Percentiles rank a stretch among this genome's conserved stretches.
phyloP scores from a whole-genome alignment of 2,113 vertebrate genomes.

The Nymphicus hollandicus region DNA sequence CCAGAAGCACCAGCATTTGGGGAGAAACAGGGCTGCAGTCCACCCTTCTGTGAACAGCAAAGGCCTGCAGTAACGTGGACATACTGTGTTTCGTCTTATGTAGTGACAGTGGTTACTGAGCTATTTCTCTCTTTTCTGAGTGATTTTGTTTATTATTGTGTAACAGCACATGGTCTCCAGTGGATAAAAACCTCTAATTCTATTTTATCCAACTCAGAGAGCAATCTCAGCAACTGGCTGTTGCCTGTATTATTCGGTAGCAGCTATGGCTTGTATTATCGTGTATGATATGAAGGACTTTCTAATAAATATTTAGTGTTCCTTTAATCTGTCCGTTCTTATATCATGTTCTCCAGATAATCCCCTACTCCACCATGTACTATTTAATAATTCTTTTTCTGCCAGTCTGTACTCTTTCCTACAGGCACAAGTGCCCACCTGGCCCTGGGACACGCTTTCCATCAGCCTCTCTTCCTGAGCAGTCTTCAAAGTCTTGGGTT shows the following conservation, averaged over 20 bases:
- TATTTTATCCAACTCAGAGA: constrained; percentile 63
- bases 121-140: constrained; percentile 38
- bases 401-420: not conserved
- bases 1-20: not conserved
- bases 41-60: fast-evolving
- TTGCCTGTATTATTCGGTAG: constrained; percentile 54
- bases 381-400: constrained; percentile 34
- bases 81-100: not conserved
- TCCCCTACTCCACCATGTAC: constrained; percentile 7
- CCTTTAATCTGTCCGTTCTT: constrained; percentile 53
- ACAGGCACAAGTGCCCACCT: not conserved
- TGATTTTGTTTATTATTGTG: constrained; percentile 56
- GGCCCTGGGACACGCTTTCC: not conserved
- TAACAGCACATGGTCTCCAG: not conserved
- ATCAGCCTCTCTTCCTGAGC: not conserved
- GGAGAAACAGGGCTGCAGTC: not conserved
- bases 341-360: constrained; percentile 39
- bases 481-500: not conserved
- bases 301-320: constrained; percentile 47
- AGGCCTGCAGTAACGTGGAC: not conserved
- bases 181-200: constrained; percentile 60
- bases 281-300: not conserved
- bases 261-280: constrained; percentile 19
- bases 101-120: not conserved
- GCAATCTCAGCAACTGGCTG: constrained; percentile 21